Conservation (phyloP, 2,113 vertebrate species). For the Mixornis gularis region DNA sequence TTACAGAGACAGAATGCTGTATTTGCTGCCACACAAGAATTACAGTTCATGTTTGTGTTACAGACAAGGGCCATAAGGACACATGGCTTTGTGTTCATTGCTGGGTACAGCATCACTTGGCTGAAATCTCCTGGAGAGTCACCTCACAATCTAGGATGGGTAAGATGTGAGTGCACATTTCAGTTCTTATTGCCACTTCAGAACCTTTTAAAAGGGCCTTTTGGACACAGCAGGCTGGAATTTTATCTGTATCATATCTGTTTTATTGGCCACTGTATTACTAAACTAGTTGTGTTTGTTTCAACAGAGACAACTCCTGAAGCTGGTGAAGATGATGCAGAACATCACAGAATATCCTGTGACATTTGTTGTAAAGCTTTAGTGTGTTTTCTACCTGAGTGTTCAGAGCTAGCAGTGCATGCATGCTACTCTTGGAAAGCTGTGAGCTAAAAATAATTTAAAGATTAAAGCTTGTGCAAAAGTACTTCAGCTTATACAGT, state of each 20-base stretch:
- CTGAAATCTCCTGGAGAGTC: background rate
- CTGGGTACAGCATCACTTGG: background rate
- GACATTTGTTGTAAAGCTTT: background rate
- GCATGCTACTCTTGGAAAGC: background rate
- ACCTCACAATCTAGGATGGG: background rate
- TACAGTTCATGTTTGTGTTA: background rate
- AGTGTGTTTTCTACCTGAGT: background rate
- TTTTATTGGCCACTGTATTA: background rate
- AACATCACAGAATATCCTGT: background rate
- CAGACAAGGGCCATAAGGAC: background rate
- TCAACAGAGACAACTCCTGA: background rate
- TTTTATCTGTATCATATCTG: background rate
- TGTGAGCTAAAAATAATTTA: background rate
- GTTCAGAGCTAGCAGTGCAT: background rate
- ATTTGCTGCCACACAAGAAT: background rate
- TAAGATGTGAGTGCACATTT: background rate
- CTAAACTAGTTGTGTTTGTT: slow-evolving; percentile 8
- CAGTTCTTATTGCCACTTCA: background rate
- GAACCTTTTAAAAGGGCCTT: background rate
- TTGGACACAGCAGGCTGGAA: background rate
- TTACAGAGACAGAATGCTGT: background rate
- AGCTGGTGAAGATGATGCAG: background rate
- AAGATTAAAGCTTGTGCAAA: background rate
- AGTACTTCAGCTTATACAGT: background rate
- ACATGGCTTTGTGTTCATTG: background rate